These are phyloP conservation scores for Eilema caniola DNA, from an alignment of 2,888 invertebrate species.

Conservation along the genomic window DNA sequence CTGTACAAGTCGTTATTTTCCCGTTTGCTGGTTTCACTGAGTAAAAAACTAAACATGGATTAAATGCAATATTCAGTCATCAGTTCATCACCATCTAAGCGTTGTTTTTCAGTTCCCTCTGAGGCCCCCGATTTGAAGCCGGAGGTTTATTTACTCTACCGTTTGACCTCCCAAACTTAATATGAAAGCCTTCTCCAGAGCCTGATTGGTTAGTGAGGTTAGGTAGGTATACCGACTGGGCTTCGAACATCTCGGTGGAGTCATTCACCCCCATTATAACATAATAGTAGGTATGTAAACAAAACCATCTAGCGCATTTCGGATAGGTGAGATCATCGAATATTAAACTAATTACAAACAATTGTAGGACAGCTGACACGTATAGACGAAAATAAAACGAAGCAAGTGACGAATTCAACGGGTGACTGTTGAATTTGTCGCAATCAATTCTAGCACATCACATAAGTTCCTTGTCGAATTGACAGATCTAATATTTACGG, in stretches of 20 bases:
- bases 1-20: no score
- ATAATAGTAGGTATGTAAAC: neutral
- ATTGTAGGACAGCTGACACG: slow-evolving; percentile 36
- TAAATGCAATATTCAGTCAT: no score
- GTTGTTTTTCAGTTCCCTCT: no score
- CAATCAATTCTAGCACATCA: slow-evolving; percentile 25
- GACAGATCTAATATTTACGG: neutral
- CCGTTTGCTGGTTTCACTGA: no score
- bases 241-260: no score
- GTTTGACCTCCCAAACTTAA: neutral
- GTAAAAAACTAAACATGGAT: no score
- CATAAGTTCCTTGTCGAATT: slow-evolving; percentile 9
- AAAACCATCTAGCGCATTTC: slow-evolving; percentile 15
- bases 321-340: slow-evolving; percentile 46
- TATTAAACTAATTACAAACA: slow-evolving; percentile 50
- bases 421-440: slow-evolving; percentile 21
- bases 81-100: no score
- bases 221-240: neutral
- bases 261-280: neutral
- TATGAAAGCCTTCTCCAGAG: neutral
- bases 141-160: no score
- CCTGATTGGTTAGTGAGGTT: neutral
- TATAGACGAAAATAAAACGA: slow-evolving; percentile 36
- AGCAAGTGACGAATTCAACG: slow-evolving; percentile 27
- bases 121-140: no score